Evolutionary conservation across 2,113 vertebrate genomes (phyloP), one percentile per base, ranked within the genome.

Genomic region (Leucopternis melanops): DNA sequence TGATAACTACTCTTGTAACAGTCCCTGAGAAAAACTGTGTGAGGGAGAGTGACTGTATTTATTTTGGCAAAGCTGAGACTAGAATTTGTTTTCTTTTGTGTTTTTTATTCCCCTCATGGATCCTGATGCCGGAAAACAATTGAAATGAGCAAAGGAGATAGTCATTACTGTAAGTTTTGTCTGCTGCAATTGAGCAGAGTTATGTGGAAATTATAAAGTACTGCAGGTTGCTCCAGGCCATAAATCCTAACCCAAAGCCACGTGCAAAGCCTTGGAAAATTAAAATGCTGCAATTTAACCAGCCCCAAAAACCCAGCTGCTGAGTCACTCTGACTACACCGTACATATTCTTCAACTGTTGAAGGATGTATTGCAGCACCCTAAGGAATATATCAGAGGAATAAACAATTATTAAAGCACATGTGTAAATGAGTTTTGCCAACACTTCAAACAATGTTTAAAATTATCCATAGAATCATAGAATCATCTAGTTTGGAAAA

Each of bases 241-340:
- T 80, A 85, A 95, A 89, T 90, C 59, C 45, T 81, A 88, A 81
- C 73, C 55, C 63, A 80, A 96, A 96, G 55, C 67, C 90, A 95
- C 1, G 19, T 70, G 85, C 59, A 96, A 94, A 96, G 67, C 78
- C 79, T 83, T 86, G 75, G 75, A 95, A 96, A 94, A 96, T 86
- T 65, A 80, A 92, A 97, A 80, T 55, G 50, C 77, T 91, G 89
- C 80, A 92, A 23, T 70, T 91, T 78, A 88, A 65, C 22, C 27
- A 88, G 71, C 45, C 82, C 20, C 20, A 3, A 91, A 87, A 8
- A 0, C 11, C 7, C n/a, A 10, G 58, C 87, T 93, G 78, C 92
- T 82, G 49, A 94, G 85, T 80, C 81, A 93, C 14, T 90, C 57
- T 83, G 81, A 74, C 49, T 91, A 54, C 44, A 91, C 9, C 69